These are phyloP conservation scores for Alligator mississippiensis DNA, from an alignment of 2,113 vertebrate species.

Conservation along the genomic window DNA sequence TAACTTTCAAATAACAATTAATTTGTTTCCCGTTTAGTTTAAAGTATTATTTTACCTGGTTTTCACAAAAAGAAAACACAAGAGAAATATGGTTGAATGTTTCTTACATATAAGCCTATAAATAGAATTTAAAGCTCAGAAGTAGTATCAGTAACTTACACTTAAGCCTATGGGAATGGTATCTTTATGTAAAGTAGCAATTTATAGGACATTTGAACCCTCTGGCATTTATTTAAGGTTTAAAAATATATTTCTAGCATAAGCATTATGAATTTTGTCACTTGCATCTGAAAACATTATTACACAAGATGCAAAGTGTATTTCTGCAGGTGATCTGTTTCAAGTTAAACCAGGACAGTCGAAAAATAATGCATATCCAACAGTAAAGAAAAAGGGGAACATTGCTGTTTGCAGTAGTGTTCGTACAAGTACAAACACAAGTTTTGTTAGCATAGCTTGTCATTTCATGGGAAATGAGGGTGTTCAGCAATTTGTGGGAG, in stretches of 20 bases:
- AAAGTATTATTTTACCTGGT: background rate
- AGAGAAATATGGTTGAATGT: background rate
- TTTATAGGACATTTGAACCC: background rate
- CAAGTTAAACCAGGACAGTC: background rate
- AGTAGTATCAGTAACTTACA: background rate
- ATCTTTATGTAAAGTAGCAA: background rate
- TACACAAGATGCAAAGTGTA: background rate
- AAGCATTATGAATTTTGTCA: background rate
- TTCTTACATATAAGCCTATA: background rate
- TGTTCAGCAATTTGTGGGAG: background rate
- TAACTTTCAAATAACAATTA: background rate
- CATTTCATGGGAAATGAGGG: background rate
- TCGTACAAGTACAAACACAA: background rate
- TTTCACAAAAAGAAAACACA: background rate
- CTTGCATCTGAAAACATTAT: background rate
- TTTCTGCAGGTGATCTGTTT: background rate
- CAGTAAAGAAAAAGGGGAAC: background rate
- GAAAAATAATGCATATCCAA: background rate
- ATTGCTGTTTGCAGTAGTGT: background rate
- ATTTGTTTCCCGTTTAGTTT: background rate
- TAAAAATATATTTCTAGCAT: background rate
- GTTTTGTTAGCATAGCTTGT: background rate
- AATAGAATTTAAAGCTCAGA: rapidly evolving
- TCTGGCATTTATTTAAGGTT: background rate
- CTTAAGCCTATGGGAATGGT: background rate